Percentiles rank a stretch among this genome's conserved stretches.
These are phyloP conservation scores for Mamestra brassicae DNA, from an alignment of 2,888 invertebrate species.

Conservation along the genomic window DNA sequence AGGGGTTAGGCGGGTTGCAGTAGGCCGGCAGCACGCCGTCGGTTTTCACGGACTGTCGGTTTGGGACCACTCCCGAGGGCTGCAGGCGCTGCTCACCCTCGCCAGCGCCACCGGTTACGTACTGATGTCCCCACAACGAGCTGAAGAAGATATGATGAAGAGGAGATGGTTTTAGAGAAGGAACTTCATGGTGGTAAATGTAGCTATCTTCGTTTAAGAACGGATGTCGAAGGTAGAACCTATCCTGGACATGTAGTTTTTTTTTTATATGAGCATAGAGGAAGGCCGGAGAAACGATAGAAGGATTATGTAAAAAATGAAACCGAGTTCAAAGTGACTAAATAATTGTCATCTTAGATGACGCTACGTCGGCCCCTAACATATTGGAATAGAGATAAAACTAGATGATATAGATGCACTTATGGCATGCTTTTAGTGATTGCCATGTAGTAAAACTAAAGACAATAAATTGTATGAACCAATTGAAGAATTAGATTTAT, in stretches of 20 bases:
- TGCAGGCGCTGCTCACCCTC: constrained; percentile 93
- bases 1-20: constrained; percentile 99
- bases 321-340: no score
- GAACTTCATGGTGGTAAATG: not conserved
- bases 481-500: constrained; percentile 16
- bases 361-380: no score
- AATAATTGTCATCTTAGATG: no score
- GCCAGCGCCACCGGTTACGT: constrained; percentile 94
- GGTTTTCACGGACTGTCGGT: constrained; percentile 95
- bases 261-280: no score
- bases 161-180: not conserved
- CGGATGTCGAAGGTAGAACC: not conserved
- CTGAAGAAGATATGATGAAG: constrained; percentile 69
- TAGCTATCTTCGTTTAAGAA: not conserved
- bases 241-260: not conserved
- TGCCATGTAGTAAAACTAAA: not conserved
- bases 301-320: not conserved
- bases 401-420: no score
- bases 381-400: no score
- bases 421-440: not conserved
- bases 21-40: constrained; percentile 98
- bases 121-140: constrained; percentile 94
- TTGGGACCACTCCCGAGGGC: constrained; percentile 90
- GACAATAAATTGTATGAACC: constrained; percentile 24
- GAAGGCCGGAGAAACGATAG: no score